Evolutionary conservation across 1,140 invertebrate genomes (phyloP), one percentile per base, ranked within the genome.

Genomic region (Cotesia typhae): DNA sequence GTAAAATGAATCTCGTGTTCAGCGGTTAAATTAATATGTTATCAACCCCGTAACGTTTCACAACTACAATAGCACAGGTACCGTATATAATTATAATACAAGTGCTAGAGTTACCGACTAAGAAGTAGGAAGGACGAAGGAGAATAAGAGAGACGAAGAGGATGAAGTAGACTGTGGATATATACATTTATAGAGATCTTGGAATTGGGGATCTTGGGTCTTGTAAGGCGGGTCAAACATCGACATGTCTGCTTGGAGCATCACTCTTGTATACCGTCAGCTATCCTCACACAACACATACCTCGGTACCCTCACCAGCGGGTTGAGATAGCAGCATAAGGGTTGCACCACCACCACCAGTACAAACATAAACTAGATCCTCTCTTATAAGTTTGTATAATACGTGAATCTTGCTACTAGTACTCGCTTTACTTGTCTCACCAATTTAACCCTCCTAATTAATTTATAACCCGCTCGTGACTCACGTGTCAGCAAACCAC

Each of bases 211-310:
- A 61, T 65, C 64, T 72, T 72, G 74, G 77, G 73, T 80, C 81
- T 84, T 81, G 79, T 78, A 83, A 84, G 81, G 78, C 79, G 80
- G 78, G 76, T 79, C 83, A 82, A 83, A 83, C 83, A 84, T 83
- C 79, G 75, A 72, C 71, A 59, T 70, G 28, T 72, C 63, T 72
- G 14, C 55, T 70, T 12, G 17, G 7, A 36, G 37, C 63, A 14
- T 41, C 64, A 59, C 63, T 17, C 52, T 28, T 71, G 3, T 60
- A 47, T 35, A 41, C 52, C 20, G 28, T 65, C 66, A 68, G 76
- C 77, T 70, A 77, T 79, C 77, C 79, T 81, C 74, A 69, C 77
- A 73, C 76, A 75, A 67, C 70, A 14, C 7, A 20, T 66, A 12
- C 61, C 51, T n/a, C 60, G 17, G 35, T 60, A 53, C 36, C 17